Evolutionary conservation across 2,113 vertebrate genomes (phyloP).

Genomic region (Mystacornis crossleyi): DNA sequence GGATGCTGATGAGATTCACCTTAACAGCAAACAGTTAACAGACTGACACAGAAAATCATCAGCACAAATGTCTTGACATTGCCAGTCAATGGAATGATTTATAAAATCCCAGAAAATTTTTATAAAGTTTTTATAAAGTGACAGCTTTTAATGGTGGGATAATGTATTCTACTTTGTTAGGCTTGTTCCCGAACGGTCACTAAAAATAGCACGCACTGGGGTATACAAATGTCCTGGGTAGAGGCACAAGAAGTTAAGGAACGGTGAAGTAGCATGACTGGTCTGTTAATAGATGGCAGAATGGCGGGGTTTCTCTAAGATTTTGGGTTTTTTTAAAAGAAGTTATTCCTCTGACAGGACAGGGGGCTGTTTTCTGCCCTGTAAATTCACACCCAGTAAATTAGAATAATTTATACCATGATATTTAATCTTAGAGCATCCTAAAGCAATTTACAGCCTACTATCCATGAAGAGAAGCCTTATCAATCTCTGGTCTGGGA

Average conservation of each 20-base stretch:
- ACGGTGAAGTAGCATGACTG: neutral
- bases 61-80: neutral
- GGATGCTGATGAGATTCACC: neutral
- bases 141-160: conserved; percentile 11
- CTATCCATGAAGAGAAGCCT: neutral
- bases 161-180: conserved; percentile 15
- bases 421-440: neutral
- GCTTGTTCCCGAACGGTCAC: neutral
- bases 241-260: neutral
- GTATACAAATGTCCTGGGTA: neutral
- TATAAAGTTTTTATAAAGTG: neutral
- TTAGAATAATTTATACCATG: neutral
- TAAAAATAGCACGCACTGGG: neutral
- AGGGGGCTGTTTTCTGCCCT: neutral
- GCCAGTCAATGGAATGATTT: neutral
- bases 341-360: neutral
- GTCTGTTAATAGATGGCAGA: neutral
- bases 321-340: neutral
- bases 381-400: neutral
- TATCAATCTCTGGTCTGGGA: neutral
- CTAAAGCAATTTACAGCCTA: neutral
- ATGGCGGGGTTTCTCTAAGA: neutral
- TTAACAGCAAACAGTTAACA: neutral
- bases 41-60: neutral
- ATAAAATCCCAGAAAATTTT: neutral